Conservation (phyloP, 2,888 invertebrate genomes). For the Polyommatus icarus region DNA sequence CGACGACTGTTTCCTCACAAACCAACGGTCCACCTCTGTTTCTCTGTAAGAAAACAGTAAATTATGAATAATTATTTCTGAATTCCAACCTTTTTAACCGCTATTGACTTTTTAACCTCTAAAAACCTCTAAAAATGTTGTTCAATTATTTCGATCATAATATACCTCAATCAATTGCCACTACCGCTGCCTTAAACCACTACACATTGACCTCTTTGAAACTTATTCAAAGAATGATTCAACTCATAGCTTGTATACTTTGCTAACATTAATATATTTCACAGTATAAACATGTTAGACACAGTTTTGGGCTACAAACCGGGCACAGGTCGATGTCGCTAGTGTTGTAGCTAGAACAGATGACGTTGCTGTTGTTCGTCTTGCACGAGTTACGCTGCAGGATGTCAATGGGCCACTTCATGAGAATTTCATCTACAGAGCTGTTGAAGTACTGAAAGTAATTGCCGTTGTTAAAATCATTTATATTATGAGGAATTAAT, state of each 20-base stretch:
- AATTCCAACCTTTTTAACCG: background rate
- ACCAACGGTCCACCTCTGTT: conserved; percentile 70
- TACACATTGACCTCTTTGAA: too few species aligned
- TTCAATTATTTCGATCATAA: too few species aligned
- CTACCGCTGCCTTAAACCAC: too few species aligned
- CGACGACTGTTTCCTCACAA: conserved; percentile 60
- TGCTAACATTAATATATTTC: too few species aligned
- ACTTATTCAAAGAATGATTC: too few species aligned
- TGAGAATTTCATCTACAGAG: background rate
- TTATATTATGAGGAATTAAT: too few species aligned
- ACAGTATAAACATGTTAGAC: too few species aligned
- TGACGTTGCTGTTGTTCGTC: background rate
- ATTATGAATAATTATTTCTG: background rate
- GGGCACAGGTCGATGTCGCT: background rate
- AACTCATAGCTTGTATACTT: too few species aligned
- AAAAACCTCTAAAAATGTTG: too few species aligned
- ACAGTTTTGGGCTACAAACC: background rate
- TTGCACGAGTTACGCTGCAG: background rate
- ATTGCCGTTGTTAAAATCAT: background rate
- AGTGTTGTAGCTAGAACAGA: background rate
- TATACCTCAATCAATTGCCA: too few species aligned
- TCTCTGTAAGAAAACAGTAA: conserved; percentile 50
- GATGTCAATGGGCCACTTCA: background rate
- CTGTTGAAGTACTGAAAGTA: background rate
- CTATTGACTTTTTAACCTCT: too few species aligned